phyloP scores from a whole-genome alignment of 2,888 invertebrate genomes.

The Desoria tigrina region DNA sequence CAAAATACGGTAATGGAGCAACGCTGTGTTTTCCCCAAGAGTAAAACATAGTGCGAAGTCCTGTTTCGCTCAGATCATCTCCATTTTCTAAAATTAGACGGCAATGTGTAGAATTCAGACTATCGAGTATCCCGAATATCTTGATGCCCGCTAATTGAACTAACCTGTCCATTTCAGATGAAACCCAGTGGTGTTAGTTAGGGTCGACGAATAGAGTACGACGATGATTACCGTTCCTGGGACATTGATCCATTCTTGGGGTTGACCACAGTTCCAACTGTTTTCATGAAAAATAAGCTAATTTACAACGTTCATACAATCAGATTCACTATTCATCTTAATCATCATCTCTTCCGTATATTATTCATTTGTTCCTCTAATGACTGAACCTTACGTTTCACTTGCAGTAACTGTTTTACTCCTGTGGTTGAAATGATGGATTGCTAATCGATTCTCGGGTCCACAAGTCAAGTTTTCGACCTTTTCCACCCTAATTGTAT shows the following conservation, averaged over 20 bases:
- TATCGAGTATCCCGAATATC: not conserved
- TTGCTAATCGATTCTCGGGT: not conserved
- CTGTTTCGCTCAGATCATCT: not conserved
- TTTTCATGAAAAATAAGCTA: not conserved
- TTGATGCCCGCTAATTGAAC: not conserved
- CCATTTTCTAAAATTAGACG: not conserved
- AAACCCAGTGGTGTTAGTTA: constrained; percentile 3
- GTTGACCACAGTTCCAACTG: constrained; percentile 11
- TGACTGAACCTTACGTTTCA: constrained; percentile 10
- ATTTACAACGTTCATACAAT: too few relatives aligned
- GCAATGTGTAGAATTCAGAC: not conserved
- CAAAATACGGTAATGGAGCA: constrained; percentile 30
- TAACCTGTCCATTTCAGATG: constrained; percentile 3
- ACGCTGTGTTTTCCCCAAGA: constrained; percentile 28
- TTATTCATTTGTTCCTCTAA: not conserved
- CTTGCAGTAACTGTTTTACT: not conserved
- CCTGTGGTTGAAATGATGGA: constrained; percentile 8
- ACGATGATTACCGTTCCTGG: constrained; percentile 14
- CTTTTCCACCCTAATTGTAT: not conserved
- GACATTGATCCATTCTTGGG: not conserved
- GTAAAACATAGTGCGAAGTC: constrained; percentile 23
- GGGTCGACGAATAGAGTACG: not conserved
- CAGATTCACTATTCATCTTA: not conserved
- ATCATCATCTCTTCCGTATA: too few relatives aligned
- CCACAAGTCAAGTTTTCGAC: not conserved